Conservation (phyloP, 1,140 invertebrate genomes). For the Trichoplusia ni region DNA sequence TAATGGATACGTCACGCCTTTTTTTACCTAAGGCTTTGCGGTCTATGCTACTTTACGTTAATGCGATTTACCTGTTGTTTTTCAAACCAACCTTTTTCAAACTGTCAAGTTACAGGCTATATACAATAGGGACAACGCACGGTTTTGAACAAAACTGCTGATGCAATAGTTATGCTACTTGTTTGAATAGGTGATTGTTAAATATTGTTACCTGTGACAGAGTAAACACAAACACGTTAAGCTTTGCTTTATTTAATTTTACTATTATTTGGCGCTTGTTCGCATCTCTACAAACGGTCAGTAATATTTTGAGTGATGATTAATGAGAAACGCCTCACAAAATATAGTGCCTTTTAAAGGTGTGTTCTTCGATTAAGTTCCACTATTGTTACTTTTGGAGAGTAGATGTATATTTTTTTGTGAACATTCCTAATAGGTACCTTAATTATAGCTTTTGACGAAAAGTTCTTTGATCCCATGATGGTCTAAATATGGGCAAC, state of each 20-base stretch:
- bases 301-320: too few relatives aligned
- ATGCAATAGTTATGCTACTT: conserved; percentile 6
- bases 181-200: background rate
- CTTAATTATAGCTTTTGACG: too few relatives aligned
- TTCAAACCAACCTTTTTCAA: background rate
- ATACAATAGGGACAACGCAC: background rate
- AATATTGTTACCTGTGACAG: conserved; percentile 10
- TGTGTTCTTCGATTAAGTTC: too few relatives aligned
- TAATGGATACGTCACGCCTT: background rate
- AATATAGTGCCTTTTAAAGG: too few relatives aligned
- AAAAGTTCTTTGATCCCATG: too few relatives aligned
- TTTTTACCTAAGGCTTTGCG: background rate
- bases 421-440: too few relatives aligned
- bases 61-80: conserved; percentile 9
- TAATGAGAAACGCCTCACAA: too few relatives aligned
- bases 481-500: too few relatives aligned
- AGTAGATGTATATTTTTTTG: too few relatives aligned
- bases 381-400: too few relatives aligned
- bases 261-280: background rate
- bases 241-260: background rate
- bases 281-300: too few relatives aligned
- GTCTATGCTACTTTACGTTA: background rate
- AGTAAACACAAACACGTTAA: background rate
- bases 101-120: conserved; percentile 10
- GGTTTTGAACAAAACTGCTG: background rate